Percentiles rank a stretch among this genome's conserved stretches.
These are phyloP conservation scores for Tapera naevia DNA, from an alignment of 2,797 vertebrate species.

Conservation along the genomic window DNA sequence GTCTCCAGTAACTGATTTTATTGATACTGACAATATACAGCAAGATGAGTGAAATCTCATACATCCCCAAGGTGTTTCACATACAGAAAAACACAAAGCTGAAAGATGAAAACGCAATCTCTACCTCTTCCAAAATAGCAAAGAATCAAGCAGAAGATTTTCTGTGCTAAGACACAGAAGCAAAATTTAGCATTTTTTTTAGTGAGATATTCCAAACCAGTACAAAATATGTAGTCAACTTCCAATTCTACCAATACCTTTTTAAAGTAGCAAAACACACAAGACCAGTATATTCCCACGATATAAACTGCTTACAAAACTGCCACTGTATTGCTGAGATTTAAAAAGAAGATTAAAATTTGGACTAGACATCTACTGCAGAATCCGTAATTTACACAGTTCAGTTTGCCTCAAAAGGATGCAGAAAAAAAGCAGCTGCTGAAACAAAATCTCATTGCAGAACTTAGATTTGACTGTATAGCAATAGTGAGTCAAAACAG, in stretches of 20 bases:
- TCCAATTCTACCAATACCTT: neutral
- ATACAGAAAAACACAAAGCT: no score
- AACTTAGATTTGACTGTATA: neutral
- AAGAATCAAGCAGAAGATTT: neutral
- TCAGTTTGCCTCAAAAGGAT: neutral
- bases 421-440: neutral
- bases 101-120: neutral
- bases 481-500: neutral
- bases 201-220: neutral
- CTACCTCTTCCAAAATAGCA: neutral
- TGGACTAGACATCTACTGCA: neutral
- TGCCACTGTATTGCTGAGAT: neutral
- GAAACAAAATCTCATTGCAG: neutral
- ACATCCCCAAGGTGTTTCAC: neutral
- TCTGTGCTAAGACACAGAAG: neutral
- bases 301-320: constrained; percentile 1
- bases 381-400: neutral
- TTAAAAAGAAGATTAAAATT: neutral
- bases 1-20: constrained; percentile 7
- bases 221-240: neutral
- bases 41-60: neutral
- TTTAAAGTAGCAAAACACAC: neutral
- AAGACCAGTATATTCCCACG: neutral
- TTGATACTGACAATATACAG: constrained; percentile 12
- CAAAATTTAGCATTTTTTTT: neutral